Evolutionary conservation across 2,888 invertebrate species (phyloP), one percentile per base, ranked within the genome.

Genomic region (Hyposoter didymator): DNA sequence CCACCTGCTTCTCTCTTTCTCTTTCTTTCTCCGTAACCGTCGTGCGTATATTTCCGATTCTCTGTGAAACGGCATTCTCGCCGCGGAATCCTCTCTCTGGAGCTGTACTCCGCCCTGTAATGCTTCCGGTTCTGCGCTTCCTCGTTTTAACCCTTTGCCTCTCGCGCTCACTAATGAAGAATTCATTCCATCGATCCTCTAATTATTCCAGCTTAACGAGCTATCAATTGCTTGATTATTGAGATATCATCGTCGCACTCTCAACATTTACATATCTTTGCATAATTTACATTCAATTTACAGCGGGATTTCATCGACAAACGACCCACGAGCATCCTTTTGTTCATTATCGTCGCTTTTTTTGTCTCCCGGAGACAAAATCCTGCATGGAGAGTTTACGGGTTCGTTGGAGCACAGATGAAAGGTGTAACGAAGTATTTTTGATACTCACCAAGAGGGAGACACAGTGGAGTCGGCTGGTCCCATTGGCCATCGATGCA

Each of bases 401-500:
- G n/a, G 8, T 52, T 10, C 4, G 8, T 28, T 28, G 10, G 10
- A 55, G 10, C 28, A 59, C 28, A 5, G 28, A 14, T 59, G 5
- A 59, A 59, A 14, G 28, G 14, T 59, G 28, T 5, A 59, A 59
- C 14, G 12, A 28, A 28, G 14, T 19, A 5, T 47, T 59, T 39
- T 43, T 5, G 12, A 8, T 5, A 59, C 91, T 92, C 81, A 92
- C 93, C 91, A 35, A 87, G 74, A 19, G 88, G 88, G 45, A 93
- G 88, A 86, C 93, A 93, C 87, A 88, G 89, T 74, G 93, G 93
- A 62, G 90, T 87, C 14, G 91, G 90, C 82, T 90, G 89, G 85
- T 92, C 88, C 93, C 93, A 93, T 45, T 91, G 91, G 86, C 89
- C 86, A 69, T 76, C 86, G 74, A 89, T 91, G 85, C 93, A 93